phyloP scores from a whole-genome alignment of 1,140 invertebrate species.

The Aphelinus certus region DNA sequence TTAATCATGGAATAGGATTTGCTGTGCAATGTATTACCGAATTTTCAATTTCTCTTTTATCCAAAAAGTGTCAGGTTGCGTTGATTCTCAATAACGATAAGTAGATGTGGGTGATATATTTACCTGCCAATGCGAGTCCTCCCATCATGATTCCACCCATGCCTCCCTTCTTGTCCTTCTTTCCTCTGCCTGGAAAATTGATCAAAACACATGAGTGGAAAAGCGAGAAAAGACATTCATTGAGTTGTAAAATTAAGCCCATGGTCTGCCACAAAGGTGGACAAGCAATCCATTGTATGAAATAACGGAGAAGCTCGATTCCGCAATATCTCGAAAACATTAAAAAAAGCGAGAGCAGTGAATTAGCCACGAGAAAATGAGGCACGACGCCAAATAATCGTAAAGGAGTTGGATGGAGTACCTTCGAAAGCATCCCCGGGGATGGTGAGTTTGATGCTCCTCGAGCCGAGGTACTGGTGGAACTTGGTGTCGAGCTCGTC shows the following conservation, averaged over 20 bases:
- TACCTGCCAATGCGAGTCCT: conserved; percentile 72
- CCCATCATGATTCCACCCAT: conserved; percentile 71
- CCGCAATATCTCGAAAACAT: too few relatives aligned
- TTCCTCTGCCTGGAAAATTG: conserved; percentile 59
- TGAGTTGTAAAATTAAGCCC: too few relatives aligned
- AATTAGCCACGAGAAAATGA: neutral
- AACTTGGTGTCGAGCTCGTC: conserved; percentile 60
- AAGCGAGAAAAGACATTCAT: too few relatives aligned
- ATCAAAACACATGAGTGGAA: too few relatives aligned
- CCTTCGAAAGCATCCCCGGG: conserved; percentile 62
- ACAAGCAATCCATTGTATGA: too few relatives aligned
- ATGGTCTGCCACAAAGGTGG: too few relatives aligned
- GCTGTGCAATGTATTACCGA: too few relatives aligned
- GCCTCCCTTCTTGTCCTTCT: conserved; percentile 63
- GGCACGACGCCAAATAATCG: neutral
- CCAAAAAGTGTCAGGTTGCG: too few relatives aligned
- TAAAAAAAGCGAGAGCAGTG: too few relatives aligned
- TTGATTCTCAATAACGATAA: neutral
- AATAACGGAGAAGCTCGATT: too few relatives aligned
- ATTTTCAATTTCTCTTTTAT: too few relatives aligned
- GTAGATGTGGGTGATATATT: conserved; percentile 29
- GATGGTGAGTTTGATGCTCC: conserved; percentile 61
- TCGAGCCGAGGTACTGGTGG: conserved; percentile 59
- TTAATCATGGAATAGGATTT: too few relatives aligned
- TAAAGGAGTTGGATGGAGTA: conserved; percentile 33